Conservation (phyloP, 1,140 invertebrate species). For the Oppia nitens region DNA sequence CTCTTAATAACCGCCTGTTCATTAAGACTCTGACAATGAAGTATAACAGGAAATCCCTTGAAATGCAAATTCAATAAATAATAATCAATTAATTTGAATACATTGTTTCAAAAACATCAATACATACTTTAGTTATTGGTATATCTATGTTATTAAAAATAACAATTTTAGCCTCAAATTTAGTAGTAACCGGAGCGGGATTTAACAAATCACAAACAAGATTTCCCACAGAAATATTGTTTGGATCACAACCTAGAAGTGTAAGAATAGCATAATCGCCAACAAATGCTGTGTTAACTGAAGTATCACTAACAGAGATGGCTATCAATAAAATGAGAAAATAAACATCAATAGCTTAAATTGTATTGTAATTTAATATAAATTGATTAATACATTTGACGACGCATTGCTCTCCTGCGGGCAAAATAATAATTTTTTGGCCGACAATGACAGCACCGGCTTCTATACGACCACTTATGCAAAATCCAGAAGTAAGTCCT, state of each 20-base stretch:
- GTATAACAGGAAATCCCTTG: conserved; percentile 41
- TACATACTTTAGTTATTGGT: conserved; percentile 68
- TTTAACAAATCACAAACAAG: conserved; percentile 56
- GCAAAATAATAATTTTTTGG: conserved; percentile 75
- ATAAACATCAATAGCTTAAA: conserved; percentile 9
- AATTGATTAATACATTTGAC: conserved; percentile 43
- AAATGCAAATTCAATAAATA: conserved; percentile 7
- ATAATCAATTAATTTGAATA: neutral
- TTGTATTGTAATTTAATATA: conserved; percentile 1
- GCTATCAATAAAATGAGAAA: conserved; percentile 26
- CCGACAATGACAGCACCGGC: conserved; percentile 65
- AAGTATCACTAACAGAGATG: conserved; percentile 50
- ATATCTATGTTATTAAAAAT: conserved; percentile 69
- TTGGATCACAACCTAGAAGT: conserved; percentile 47
- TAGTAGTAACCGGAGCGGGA: conserved; percentile 56
- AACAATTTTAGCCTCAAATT: conserved; percentile 77
- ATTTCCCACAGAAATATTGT: conserved; percentile 62
- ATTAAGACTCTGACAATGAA: conserved; percentile 76
- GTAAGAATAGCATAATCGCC: conserved; percentile 77
- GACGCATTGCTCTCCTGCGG: conserved; percentile 53
- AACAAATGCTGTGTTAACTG: conserved; percentile 60
- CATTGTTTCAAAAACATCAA: neutral
- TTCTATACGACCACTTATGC: conserved; percentile 74
- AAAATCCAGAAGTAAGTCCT: conserved; percentile 61
- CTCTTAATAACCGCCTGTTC: conserved; percentile 75